phyloP scores from a whole-genome alignment of 2,888 invertebrate species.

The Eurytoma adleriae region DNA sequence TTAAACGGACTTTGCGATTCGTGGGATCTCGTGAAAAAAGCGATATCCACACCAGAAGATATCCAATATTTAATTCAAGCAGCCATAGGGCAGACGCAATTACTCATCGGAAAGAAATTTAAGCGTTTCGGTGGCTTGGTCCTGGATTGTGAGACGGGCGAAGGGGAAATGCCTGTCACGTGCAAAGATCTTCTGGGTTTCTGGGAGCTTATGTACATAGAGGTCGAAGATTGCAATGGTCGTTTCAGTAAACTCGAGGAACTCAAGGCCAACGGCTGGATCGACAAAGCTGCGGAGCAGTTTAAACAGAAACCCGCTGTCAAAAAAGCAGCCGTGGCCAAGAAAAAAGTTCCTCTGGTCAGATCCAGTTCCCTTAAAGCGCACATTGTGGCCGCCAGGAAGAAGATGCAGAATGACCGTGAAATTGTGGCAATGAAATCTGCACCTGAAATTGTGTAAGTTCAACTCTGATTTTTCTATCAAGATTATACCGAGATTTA shows the following conservation, averaged over 20 bases:
- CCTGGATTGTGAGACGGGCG: slow-evolving; percentile 73
- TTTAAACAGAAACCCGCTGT: slow-evolving; percentile 44
- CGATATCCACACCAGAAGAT: slow-evolving; percentile 76
- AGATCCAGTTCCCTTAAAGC: slow-evolving; percentile 59
- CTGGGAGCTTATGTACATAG: slow-evolving; percentile 91
- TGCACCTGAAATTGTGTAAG: neutral
- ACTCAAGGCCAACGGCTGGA: slow-evolving; percentile 72
- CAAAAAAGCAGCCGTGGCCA: slow-evolving; percentile 27
- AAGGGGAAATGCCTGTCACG: slow-evolving; percentile 78
- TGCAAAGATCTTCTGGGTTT: slow-evolving; percentile 88
- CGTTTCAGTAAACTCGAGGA: slow-evolving; percentile 66
- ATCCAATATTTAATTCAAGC: slow-evolving; percentile 81
- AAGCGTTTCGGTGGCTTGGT: slow-evolving; percentile 82
- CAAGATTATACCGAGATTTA: too few species aligned
- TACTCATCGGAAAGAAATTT: slow-evolving; percentile 87
- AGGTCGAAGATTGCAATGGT: slow-evolving; percentile 76
- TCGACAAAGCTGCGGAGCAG: slow-evolving; percentile 75
- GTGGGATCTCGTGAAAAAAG: slow-evolving; percentile 78
- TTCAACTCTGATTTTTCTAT: too few species aligned
- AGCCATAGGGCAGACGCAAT: slow-evolving; percentile 87
- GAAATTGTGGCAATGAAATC: slow-evolving; percentile 42
- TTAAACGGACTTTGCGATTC: slow-evolving; percentile 78
- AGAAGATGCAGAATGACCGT: slow-evolving; percentile 56
- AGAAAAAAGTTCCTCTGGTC: slow-evolving; percentile 41
- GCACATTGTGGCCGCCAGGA: slow-evolving; percentile 64